phyloP scores from a whole-genome alignment of 2,888 invertebrate genomes.

The Galeopsomyia nigrocyanea region DNA sequence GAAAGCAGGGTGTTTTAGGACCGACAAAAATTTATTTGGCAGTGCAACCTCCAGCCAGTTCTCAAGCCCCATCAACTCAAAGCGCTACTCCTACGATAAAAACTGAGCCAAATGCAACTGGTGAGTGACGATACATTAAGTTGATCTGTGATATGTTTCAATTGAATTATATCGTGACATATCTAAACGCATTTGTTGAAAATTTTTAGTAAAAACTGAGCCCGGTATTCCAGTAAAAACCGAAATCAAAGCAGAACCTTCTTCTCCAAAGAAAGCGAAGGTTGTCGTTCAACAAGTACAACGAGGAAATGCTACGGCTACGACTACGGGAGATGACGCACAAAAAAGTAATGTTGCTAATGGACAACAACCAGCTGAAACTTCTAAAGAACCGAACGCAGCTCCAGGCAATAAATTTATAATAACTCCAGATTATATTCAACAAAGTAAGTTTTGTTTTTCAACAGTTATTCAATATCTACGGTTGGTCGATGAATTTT shows the following conservation, averaged over 20 bases:
- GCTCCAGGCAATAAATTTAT: slow-evolving; percentile 78
- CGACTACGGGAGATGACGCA: slow-evolving; percentile 57
- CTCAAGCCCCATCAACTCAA: slow-evolving; percentile 49
- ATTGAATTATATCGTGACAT: neutral
- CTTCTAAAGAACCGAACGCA: slow-evolving; percentile 60
- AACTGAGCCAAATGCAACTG: slow-evolving; percentile 20
- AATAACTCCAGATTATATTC: slow-evolving; percentile 92
- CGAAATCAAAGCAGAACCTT: slow-evolving; percentile 32
- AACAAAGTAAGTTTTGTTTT: slow-evolving; percentile 83
- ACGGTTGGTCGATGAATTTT: neutral
- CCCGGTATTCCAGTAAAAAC: slow-evolving; percentile 20
- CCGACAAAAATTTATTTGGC: slow-evolving; percentile 90
- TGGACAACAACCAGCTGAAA: slow-evolving; percentile 65
- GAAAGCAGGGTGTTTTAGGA: slow-evolving; percentile 86
- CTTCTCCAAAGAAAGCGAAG: slow-evolving; percentile 62
- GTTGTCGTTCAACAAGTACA: slow-evolving; percentile 66
- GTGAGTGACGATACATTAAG: neutral
- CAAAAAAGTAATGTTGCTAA: slow-evolving; percentile 61
- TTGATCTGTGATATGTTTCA: neutral
- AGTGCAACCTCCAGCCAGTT: slow-evolving; percentile 68
- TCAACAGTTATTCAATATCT: neutral
- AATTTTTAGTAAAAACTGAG: slow-evolving; percentile 47
- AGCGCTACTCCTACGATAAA: slow-evolving; percentile 49
- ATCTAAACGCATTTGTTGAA: slow-evolving; percentile 26
- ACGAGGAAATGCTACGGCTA: slow-evolving; percentile 42